These are phyloP conservation scores for Pseudorhombus dupliciocellatus DNA, from an alignment of 2,113 vertebrate genomes.

Conservation along the genomic window DNA sequence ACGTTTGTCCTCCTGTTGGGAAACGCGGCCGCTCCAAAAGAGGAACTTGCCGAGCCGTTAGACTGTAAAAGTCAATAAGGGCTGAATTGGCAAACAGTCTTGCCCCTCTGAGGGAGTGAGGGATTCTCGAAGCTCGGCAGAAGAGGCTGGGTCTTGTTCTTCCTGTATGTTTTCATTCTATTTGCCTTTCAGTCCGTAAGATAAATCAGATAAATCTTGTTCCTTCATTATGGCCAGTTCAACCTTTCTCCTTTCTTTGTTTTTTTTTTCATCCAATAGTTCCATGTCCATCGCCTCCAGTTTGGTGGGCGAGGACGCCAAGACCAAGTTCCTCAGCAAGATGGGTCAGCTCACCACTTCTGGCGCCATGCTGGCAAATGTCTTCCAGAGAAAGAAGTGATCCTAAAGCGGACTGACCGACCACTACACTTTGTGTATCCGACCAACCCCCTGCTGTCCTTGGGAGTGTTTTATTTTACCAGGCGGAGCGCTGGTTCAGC, in stretches of 20 bases:
- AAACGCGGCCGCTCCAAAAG: slow-evolving; percentile 57
- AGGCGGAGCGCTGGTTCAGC: slow-evolving; percentile 27
- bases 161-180: not conserved
- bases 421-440: slow-evolving; percentile 15
- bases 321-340: slow-evolving; percentile 99
- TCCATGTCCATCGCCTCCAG: slow-evolving; percentile 97
- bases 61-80: slow-evolving; percentile 62
- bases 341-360: slow-evolving; percentile 99
- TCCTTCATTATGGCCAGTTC: not conserved
- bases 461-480: slow-evolving; percentile 39
- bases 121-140: not conserved
- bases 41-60: slow-evolving; percentile 69
- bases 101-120: slow-evolving; percentile 26
- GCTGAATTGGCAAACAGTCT: slow-evolving; percentile 44
- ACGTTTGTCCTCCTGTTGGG: slow-evolving; percentile 47
- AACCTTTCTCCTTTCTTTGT: not conserved
- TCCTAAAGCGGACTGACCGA: slow-evolving; percentile 33
- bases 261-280: slow-evolving; percentile 68
- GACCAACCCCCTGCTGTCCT: slow-evolving; percentile 79
- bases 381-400: slow-evolving; percentile 98
- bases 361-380: slow-evolving; percentile 97
- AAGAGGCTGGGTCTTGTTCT: not conserved
- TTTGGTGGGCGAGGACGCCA: slow-evolving; percentile 97
- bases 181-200: not conserved
- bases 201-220: not conserved